Evolutionary conservation across 2,113 vertebrate genomes (phyloP).

Genomic region (Microtus pennsylvanicus): DNA sequence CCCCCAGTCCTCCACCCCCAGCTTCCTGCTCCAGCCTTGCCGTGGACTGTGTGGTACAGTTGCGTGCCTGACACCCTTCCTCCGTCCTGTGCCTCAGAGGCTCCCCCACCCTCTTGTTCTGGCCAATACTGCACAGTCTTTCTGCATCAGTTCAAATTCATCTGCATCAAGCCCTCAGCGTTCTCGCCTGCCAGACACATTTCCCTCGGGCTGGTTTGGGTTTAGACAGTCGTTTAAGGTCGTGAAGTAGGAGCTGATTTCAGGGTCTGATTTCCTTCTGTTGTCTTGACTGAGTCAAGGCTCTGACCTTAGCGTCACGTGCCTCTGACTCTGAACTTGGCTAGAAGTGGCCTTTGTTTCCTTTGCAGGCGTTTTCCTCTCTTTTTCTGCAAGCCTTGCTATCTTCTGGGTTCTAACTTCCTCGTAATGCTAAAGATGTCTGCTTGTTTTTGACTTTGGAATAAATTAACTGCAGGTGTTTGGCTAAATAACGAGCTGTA

Average conservation of each 20-base stretch:
- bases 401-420: conserved; percentile 49
- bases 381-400: not conserved
- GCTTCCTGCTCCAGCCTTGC: not conserved
- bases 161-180: not conserved
- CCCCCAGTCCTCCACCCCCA: not conserved
- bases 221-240: not conserved
- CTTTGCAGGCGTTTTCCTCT: not conserved
- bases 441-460: conserved; percentile 19
- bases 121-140: not conserved
- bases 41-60: not conserved
- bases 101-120: not conserved
- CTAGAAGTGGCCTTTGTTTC: not conserved
- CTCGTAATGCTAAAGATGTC: conserved; percentile 43
- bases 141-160: not conserved
- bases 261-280: conserved; percentile 12
- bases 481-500: not conserved
- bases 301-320: not conserved
- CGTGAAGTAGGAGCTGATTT: not conserved
- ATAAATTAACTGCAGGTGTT: not conserved
- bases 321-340: not conserved
- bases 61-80: not conserved
- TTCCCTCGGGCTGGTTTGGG: not conserved
- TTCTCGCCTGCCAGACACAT: not conserved
- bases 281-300: not conserved
- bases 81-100: not conserved